These are phyloP conservation scores for Colaptes auratus DNA, from an alignment of 2,113 vertebrate species.

Conservation along the genomic window DNA sequence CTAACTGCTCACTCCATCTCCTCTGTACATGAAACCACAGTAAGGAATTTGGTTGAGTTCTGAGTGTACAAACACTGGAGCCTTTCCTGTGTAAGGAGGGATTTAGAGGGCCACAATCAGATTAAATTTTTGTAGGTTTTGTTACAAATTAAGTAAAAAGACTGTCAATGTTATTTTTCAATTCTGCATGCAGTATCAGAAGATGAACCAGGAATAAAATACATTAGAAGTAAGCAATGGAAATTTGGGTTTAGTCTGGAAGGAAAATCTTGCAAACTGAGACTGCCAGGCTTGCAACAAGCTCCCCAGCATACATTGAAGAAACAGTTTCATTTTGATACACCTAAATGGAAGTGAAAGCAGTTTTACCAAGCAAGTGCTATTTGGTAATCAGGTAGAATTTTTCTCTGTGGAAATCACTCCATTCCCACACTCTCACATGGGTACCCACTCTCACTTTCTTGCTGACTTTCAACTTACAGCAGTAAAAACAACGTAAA, in stretches of 20 bases:
- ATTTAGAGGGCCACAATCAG: neutral
- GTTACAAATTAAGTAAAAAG: neutral
- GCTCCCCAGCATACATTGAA: neutral
- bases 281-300: neutral
- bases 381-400: neutral
- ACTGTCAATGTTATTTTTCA: neutral
- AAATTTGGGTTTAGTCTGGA: neutral
- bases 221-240: neutral
- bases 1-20: neutral
- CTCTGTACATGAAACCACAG: neutral
- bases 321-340: neutral
- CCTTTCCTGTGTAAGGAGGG: neutral
- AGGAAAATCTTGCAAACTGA: neutral
- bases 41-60: neutral
- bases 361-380: neutral
- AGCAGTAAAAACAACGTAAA: neutral
- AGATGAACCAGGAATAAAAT: neutral
- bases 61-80: neutral
- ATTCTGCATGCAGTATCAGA: neutral
- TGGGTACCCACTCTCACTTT: neutral
- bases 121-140: neutral
- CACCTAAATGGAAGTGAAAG: neutral
- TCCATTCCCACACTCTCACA: accelerated
- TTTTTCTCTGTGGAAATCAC: neutral
- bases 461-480: neutral